Conservation (phyloP, 2,888 invertebrate genomes). For the Napeogenes sylphis region DNA sequence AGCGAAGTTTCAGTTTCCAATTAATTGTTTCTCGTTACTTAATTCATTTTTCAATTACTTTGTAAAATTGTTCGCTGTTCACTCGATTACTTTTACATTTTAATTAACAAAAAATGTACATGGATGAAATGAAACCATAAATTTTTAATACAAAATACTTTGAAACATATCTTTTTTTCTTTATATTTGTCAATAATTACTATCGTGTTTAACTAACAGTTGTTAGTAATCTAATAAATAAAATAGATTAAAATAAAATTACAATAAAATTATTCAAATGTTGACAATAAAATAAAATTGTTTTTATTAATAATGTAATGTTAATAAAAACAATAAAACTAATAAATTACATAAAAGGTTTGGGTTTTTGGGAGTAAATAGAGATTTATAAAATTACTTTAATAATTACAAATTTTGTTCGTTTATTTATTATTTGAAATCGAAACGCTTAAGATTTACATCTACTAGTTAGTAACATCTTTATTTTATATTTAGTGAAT, state of each 20-base stretch:
- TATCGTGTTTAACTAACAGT: conserved; percentile 48
- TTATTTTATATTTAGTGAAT: not conserved
- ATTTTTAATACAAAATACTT: no score
- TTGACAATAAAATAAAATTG: no score
- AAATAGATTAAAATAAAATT: conserved; percentile 22
- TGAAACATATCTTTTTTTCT: conserved; percentile 64
- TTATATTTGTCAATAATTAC: conserved; percentile 50
- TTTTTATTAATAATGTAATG: not conserved
- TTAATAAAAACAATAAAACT: conserved; percentile 29
- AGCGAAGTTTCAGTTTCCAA: no score
- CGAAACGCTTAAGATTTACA: conserved; percentile 70
- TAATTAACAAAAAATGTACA: no score
- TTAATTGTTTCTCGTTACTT: no score
- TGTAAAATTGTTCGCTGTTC: no score
- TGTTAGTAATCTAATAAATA: no score
- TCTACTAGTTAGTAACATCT: no score
- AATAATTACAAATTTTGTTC: conserved; percentile 59
- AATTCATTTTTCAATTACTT: no score
- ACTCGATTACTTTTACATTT: no score
- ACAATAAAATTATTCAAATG: conserved; percentile 18
- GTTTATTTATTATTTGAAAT: conserved; percentile 59
- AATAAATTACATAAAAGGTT: conserved; percentile 27
- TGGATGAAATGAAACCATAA: conserved; percentile 19
- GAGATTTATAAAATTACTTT: conserved; percentile 62
- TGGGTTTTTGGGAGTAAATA: conserved; percentile 58